Percentiles rank a stretch among this genome's conserved stretches.
These are phyloP conservation scores for Coelopa pilipes DNA, from an alignment of 2,888 invertebrate genomes.

Conservation along the genomic window DNA sequence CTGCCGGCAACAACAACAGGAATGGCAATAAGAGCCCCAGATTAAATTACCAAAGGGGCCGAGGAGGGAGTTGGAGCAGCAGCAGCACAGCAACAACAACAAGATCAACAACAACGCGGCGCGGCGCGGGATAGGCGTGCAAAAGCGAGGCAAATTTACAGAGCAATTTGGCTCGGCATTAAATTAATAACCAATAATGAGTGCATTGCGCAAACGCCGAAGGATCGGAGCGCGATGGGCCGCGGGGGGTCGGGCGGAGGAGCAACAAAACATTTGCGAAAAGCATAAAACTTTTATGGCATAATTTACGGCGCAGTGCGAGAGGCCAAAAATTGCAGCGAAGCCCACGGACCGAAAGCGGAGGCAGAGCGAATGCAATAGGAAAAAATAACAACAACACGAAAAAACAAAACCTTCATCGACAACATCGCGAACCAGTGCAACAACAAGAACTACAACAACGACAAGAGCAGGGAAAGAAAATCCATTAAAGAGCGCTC, in stretches of 20 bases:
- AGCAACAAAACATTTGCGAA: neutral
- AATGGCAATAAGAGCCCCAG: neutral
- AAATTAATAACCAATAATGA: conserved; percentile 37
- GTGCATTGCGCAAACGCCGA: conserved; percentile 27
- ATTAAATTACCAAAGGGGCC: conserved; percentile 15
- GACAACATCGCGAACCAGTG: neutral
- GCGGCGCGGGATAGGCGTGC: conserved; percentile 14
- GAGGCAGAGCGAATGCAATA: too few relatives aligned
- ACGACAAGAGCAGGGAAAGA: too few relatives aligned
- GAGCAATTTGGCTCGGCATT: conserved; percentile 32
- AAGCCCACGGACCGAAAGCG: neutral
- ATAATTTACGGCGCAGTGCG: conserved; percentile 21
- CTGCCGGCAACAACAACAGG: too few relatives aligned
- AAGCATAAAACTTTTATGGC: conserved; percentile 26
- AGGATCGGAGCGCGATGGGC: neutral
- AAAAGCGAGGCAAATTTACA: conserved; percentile 32
- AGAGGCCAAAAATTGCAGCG: conserved; percentile 14
- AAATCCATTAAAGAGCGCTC: neutral
- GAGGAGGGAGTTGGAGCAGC: neutral
- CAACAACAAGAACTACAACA: too few relatives aligned
- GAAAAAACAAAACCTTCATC: neutral
- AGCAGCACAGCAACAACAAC: neutral
- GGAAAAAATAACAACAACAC: neutral
- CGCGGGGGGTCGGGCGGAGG: neutral
- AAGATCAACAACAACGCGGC: neutral